phyloP scores from a whole-genome alignment of 2,113 vertebrate species.

The Oceanodroma tethys region DNA sequence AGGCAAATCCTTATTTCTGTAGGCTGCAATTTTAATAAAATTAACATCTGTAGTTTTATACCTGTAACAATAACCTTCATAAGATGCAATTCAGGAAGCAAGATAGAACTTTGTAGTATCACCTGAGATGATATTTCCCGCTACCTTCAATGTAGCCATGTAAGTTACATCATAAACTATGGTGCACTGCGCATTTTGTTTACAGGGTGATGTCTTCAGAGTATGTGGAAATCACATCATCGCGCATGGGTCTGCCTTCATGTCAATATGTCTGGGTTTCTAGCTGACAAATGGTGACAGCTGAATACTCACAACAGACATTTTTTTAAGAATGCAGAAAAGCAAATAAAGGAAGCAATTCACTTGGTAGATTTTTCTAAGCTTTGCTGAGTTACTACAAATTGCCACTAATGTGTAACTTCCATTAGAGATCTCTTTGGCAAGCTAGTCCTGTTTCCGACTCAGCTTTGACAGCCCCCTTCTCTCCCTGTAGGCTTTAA shows the following conservation, averaged over 20 bases:
- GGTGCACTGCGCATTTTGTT: not conserved
- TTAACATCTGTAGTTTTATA: not conserved
- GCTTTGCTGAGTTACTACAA: not conserved
- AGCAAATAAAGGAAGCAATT: not conserved
- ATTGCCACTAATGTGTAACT: not conserved
- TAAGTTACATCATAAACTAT: not conserved
- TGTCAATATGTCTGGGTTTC: not conserved
- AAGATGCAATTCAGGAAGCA: not conserved
- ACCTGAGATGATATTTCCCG: not conserved
- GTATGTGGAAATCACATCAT: not conserved
- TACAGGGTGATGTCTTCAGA: not conserved
- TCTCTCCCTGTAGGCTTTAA: not conserved
- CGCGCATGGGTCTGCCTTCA: not conserved
- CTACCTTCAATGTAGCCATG: not conserved
- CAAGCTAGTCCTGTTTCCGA: not conserved
- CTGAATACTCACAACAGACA: not conserved
- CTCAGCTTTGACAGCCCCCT: not conserved
- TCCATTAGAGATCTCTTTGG: not conserved
- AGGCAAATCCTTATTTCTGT: not conserved
- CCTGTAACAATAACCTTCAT: not conserved
- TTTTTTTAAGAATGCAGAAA: not conserved
- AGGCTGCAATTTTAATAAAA: not conserved
- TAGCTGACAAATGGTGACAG: not conserved
- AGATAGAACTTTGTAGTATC: not conserved
- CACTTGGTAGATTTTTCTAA: not conserved